Base-by-base conservation (phyloP, 2,888 invertebrate species). In the Ormia ochracea region DNA sequence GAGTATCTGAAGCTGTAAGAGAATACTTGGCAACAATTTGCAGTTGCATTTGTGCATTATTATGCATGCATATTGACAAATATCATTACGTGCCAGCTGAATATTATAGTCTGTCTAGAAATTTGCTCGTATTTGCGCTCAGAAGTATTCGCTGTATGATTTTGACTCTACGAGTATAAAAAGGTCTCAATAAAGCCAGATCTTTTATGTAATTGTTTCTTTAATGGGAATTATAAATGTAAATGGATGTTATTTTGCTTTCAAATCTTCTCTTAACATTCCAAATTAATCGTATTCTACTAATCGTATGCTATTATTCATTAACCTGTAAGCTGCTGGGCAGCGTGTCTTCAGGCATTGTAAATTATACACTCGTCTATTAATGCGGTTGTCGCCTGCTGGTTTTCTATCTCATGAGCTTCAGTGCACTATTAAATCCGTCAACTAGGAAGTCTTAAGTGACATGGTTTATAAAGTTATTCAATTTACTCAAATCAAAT, bases 171-270 rank as follows among this genome's bases (percentile, higher is more conserved):
- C n/a, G n/a, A n/a, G n/a, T n/a, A 45, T 3, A 4, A 12, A 6
- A 21, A 21, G 28, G 41, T 1, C 14, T 54, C 54, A 66, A 54
- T 54, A 54, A 54, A 41, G 9, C n/a, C 66, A 68, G 68, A 3
- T 4, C 19, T 6, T 68, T 68, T 10, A 43, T 54, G 33, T 68
- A 7, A 38, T 43, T 54, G 14, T 1, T 38, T 36, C 3, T 33
- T 31, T n/a, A 21, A 17, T n/a, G n/a, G n/a, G n/a, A n/a, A n/a
- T 6, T 19, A 61, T 0, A 5, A 28, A 21, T 38, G 3, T 10
- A 19, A 43, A 19, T 7, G 19, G n/a, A 38, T 31, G 3, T 17
- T 17, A 17, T 17, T 41, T 41, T n/a, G n/a, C n/a, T n/a, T n/a
- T n/a, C n/a, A n/a, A n/a, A n/a, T n/a, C n/a, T n/a, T n/a, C n/a